Evolutionary conservation across 2,888 invertebrate genomes (phyloP).

Genomic region (Scaptomyza parva): DNA sequence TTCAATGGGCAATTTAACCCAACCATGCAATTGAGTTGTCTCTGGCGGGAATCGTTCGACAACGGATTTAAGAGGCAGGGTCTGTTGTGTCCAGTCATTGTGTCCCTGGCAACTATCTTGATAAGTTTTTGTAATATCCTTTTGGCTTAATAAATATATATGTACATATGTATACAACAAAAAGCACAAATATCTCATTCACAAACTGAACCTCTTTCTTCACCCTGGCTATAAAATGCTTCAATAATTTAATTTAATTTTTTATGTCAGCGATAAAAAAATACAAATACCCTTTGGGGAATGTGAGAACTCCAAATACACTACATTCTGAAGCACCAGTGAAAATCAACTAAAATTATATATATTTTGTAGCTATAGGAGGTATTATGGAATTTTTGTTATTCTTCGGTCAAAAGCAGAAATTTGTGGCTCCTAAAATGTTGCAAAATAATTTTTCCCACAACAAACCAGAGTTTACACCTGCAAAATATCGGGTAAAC

Average conservation of each 20-base stretch:
- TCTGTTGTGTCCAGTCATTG: constrained; percentile 22
- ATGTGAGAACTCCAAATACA: constrained; percentile 36
- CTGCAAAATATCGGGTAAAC: neutral
- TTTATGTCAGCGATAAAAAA: constrained; percentile 19
- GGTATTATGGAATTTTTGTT: neutral
- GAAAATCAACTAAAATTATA: constrained; percentile 17
- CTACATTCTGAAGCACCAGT: constrained; percentile 8
- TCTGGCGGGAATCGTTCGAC: neutral
- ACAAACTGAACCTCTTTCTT: constrained; percentile 14
- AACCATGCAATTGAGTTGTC: constrained; percentile 60
- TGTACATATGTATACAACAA: constrained; percentile 19
- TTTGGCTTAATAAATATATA: constrained; percentile 61
- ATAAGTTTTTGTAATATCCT: constrained; percentile 69
- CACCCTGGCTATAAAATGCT: constrained; percentile 56
- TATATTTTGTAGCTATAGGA: constrained; percentile 5
- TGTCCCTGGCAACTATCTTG: constrained; percentile 62
- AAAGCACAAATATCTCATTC: constrained; percentile 52
- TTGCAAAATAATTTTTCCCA: neutral
- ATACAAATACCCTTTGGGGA: constrained; percentile 2
- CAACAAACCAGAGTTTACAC: neutral
- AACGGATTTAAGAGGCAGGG: neutral
- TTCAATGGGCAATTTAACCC: constrained; percentile 76
- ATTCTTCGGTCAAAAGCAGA: neutral
- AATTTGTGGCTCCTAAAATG: neutral
- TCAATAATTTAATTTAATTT: constrained; percentile 69